These are phyloP conservation scores for Cacoxenus indagator DNA, from an alignment of 2,888 invertebrate genomes.

Conservation along the genomic window DNA sequence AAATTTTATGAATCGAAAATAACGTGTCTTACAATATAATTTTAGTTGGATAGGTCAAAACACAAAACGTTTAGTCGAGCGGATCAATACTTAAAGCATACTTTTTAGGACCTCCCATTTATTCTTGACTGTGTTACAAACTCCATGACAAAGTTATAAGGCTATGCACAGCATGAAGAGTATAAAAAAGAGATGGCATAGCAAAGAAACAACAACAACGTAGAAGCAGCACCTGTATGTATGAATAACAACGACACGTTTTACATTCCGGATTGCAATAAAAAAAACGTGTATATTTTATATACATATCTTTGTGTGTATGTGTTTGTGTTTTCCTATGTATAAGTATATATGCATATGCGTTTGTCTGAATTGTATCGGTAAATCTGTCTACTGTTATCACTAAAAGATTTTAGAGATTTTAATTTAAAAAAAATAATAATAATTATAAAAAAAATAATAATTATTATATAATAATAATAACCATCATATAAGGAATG, in stretches of 20 bases:
- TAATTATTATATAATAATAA: too few species aligned
- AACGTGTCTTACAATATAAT: too few species aligned
- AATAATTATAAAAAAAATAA: too few species aligned
- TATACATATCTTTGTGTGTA: not conserved
- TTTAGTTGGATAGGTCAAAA: too few species aligned
- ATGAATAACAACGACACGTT: not conserved
- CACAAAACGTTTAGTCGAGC: too few species aligned
- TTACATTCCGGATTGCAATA: not conserved
- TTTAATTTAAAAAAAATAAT: not conserved
- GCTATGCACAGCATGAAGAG: not conserved
- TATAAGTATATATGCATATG: not conserved
- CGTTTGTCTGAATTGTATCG: not conserved
- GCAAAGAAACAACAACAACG: not conserved
- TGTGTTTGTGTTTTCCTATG: not conserved
- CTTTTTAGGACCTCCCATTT: too few species aligned
- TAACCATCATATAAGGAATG: conserved; percentile 7
- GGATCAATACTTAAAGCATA: too few species aligned
- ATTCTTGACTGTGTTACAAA: too few species aligned
- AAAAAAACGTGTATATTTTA: conserved; percentile 4
- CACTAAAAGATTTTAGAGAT: not conserved
- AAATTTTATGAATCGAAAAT: too few species aligned
- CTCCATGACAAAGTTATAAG: too few species aligned
- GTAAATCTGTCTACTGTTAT: not conserved
- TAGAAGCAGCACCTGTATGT: not conserved
- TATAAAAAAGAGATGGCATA: not conserved